Base-by-base conservation (phyloP, 2,113 vertebrate species). In the Neodon shergylaensis region DNA sequence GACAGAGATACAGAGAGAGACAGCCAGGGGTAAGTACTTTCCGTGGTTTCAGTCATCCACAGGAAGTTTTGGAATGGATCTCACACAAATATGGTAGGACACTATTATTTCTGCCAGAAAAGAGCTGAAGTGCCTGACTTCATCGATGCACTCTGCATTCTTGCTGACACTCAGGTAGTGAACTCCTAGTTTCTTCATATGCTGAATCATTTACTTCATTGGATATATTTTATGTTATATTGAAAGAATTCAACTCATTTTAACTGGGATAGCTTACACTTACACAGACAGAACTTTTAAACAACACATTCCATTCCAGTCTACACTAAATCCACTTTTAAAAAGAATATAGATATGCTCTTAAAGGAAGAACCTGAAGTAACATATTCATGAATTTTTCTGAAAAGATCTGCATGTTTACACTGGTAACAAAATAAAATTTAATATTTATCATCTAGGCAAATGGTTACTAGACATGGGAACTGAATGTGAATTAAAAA, bases 191-290 rank as follows among this genome's bases (percentile, higher is more conserved):
- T 86, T 36, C 16, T 61, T 70, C 73, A 74, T 79, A 89, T 36
- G 44, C 21, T 74, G 17, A 93, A 58, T 65, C 19, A 92, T 83
- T 81, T 52, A 86, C 24, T 94, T 89, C 49, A 88, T 17, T 92
- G 44, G 16, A 49, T 79, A 84, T 31, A 74, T 61, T 83, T 88
- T 86, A 83, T 61, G 24, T 86, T 17, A 85, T 74, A 9, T 44
- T 79, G 31, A 21, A 89, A 90, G 44, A 87, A 66, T 68, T 88
- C 66, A 90, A 76, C 28, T 91, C 95, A 94, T 95, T 94, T 87
- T 68, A 90, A 16, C 11, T 76, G 61, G 13, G 90, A 54, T 84
- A 93, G n/a, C 19, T 79, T 36, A 94, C 0, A 52, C 58, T 65
- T 77, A 85, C 22, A 94, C 16, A 84, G 52, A 95, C 86, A 63